Base-by-base conservation (phyloP, 2,888 invertebrate genomes). In the Argynnis bischoffii region DNA sequence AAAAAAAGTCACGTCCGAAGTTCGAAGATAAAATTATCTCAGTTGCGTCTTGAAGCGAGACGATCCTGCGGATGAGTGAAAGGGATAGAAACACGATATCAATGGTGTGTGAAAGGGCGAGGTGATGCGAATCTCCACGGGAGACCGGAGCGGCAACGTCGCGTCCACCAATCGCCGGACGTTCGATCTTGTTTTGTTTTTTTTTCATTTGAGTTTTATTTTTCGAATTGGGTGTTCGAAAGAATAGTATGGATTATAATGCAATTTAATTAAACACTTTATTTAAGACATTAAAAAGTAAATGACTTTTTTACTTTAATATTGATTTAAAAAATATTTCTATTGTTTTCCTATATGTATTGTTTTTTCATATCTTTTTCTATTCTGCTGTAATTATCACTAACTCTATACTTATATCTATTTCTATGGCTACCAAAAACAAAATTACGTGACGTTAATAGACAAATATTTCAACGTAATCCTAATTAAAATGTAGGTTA, bases 31-130 rank as follows among this genome's bases (percentile, higher is more conserved):
- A 88, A 88, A 88, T 89, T 88, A 90, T 92, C 92, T 92, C 89
- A 82, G 89, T 88, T 91, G 83, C 86, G 91, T 90, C 92, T 90
- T 89, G 76, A 90, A 91, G 89, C 90, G 89, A 86, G 83, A 90
- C 92, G 86, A 89, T 91, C 88, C 87, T 90, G 90, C 88, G 85
- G 87, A 89, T 86, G 81, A 82, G 78, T 78, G 83, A 89, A 72
- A 76, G 84, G 76, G 88, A 87, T 15, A 72, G 76, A 18, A 0
- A 64, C 75, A 79, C 50, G 55, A 2, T 48, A 16, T 26, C 31
- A n/a, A 16, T 59, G 48, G 48, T 59, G 61, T 41, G 63, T 55
- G 63, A 71, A 72, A 72, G 68, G 60, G 15, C 2, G 4, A 13
- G 3, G 83, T 67, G 76, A 77, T 80, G 79, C 81, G 81, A 85